Conservation (phyloP, 2,888 invertebrate genomes). For the Nomada ferruginata region DNA sequence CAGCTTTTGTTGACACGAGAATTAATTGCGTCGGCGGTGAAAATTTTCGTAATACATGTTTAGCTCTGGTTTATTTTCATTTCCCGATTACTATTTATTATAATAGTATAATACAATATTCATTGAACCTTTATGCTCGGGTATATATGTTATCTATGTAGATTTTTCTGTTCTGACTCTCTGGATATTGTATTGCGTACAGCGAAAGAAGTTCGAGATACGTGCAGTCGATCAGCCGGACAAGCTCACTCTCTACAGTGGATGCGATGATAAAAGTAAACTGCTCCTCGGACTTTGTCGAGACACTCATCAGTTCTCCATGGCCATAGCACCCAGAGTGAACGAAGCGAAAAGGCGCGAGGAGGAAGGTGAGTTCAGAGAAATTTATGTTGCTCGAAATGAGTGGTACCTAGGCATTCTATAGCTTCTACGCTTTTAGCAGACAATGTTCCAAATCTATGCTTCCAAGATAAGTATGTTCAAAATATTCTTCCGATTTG, state of each 20-base stretch:
- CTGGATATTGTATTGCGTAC: slow-evolving; percentile 59
- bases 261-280: slow-evolving; percentile 97
- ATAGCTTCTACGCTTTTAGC: background rate
- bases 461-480: background rate
- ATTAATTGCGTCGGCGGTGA: too few relatives aligned
- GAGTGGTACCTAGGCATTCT: background rate
- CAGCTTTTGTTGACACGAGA: too few relatives aligned
- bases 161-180: background rate
- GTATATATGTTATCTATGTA: too few relatives aligned
- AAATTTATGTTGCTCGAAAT: background rate
- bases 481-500: too few relatives aligned
- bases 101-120: too few relatives aligned
- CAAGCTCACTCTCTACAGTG: slow-evolving; percentile 95
- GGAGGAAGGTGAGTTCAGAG: slow-evolving; percentile 88
- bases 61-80: too few relatives aligned
- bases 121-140: too few relatives aligned
- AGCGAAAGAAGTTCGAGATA: slow-evolving; percentile 98
- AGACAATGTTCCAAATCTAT: background rate
- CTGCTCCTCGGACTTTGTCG: slow-evolving; percentile 94
- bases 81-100: too few relatives aligned
- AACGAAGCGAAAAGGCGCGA: slow-evolving; percentile 93
- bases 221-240: slow-evolving; percentile 92
- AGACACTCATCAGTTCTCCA: slow-evolving; percentile 97
- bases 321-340: slow-evolving; percentile 94
- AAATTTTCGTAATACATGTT: too few relatives aligned